A percentile compares a stretch with the other conserved stretches of the same genome.
Conservation (phyloP, 1,140 invertebrate species). For the Drosophila littoralis region DNA sequence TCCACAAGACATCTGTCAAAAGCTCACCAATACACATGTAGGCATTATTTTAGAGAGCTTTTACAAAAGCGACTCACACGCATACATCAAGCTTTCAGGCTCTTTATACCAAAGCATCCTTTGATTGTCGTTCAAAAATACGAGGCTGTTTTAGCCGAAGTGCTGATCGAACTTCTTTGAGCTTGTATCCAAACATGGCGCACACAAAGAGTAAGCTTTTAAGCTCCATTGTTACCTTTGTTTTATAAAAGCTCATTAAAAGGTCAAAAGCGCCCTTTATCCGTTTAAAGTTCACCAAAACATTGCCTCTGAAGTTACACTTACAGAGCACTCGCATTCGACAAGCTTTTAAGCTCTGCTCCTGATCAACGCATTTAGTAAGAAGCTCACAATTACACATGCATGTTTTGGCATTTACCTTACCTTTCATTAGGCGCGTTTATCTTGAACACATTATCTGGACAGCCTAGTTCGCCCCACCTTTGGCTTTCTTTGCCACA, state of each 20-base stretch:
- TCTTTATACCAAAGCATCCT: no score
- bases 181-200: no score
- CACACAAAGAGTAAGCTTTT: no score
- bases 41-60: not conserved
- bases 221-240: no score
- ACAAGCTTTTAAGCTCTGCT: constrained; percentile 5
- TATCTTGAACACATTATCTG: constrained; percentile 20
- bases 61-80: not conserved
- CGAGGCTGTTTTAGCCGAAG: no score
- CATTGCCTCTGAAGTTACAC: no score
- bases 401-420: not conserved
- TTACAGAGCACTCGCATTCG: no score
- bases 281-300: no score
- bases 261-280: no score
- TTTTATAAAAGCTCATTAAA: no score
- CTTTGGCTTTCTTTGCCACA: constrained; percentile 18
- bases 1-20: not conserved
- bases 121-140: no score
- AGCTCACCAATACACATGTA: not conserved
- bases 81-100: not conserved
- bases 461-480: constrained; percentile 5
- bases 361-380: not conserved
- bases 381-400: not conserved
- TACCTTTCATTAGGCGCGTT: constrained; percentile 13
- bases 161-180: no score